phyloP scores from a whole-genome alignment of 1,140 invertebrate genomes.

The Tetramorium parvispinum region DNA sequence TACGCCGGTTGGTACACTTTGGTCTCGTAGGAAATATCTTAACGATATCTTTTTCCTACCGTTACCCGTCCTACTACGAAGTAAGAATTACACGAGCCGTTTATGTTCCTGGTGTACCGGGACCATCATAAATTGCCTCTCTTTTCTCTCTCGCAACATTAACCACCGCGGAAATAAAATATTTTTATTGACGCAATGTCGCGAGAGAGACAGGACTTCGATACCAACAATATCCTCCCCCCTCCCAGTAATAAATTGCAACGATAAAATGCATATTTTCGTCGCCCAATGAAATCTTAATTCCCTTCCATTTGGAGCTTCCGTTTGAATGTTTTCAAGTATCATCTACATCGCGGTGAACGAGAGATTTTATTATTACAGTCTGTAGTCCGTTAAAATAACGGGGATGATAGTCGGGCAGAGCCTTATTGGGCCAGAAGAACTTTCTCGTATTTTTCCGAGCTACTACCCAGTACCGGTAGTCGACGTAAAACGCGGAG shows the following conservation, averaged over 20 bases:
- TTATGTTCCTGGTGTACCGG: conserved; percentile 31
- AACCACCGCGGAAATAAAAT: conserved; percentile 49
- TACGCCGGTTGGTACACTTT: conserved; percentile 70
- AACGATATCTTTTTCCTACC: conserved; percentile 68
- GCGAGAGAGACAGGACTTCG: conserved; percentile 18
- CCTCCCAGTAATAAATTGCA: background rate
- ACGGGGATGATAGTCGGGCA: conserved; percentile 52
- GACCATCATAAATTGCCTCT: conserved; percentile 37
- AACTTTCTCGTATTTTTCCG: conserved; percentile 80
- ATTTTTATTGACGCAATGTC: conserved; percentile 50
- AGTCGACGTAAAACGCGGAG: conserved; percentile 63
- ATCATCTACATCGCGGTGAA: conserved; percentile 14
- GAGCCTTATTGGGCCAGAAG: conserved; percentile 61
- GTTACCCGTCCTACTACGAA: conserved; percentile 27
- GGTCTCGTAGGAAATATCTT: conserved; percentile 74
- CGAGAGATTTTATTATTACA: conserved; percentile 50
- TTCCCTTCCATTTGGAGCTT: conserved; percentile 1
- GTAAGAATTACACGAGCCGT: conserved; percentile 58
- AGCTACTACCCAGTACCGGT: conserved; percentile 60
- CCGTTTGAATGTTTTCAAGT: conserved; percentile 16
- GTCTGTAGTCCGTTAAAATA: conserved; percentile 61
- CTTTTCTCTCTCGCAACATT: conserved; percentile 39
- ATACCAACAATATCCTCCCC: background rate
- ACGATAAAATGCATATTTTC: conserved; percentile 42
- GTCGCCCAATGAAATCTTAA: conserved; percentile 40